Evolutionary conservation across 2,113 vertebrate species (phyloP).

Genomic region (Odobenus rosmarus): DNA sequence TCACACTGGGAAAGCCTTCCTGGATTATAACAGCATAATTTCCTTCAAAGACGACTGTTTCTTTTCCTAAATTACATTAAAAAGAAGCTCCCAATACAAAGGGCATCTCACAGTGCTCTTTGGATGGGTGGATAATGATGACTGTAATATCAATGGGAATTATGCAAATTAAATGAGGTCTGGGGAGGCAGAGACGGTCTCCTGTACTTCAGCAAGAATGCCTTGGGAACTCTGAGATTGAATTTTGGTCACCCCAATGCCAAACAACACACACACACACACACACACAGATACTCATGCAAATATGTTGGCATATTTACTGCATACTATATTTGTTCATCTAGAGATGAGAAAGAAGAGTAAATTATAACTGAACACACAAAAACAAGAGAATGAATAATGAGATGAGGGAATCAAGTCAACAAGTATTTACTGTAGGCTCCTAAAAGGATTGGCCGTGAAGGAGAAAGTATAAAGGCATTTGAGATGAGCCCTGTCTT

Average conservation of each 20-base stretch:
- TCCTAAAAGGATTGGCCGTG: neutral
- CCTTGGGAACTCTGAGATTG: neutral
- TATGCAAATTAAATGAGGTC: neutral
- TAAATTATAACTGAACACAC: conserved; percentile 11
- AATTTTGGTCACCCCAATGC: neutral
- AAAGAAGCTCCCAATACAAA: conserved; percentile 52
- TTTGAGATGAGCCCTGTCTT: neutral
- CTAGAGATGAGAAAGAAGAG: neutral
- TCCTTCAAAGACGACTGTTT: conserved; percentile 43
- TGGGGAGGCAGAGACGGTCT: neutral
- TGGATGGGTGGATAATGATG: neutral
- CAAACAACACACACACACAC: neutral
- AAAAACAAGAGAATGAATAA: conserved; percentile 29
- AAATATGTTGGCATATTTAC: conserved; percentile 23
- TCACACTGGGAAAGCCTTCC: conserved; percentile 50
- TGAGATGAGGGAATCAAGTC: neutral
- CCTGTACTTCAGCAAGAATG: neutral
- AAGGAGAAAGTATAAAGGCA: neutral
- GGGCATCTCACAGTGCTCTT: conserved; percentile 1
- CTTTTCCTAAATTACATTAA: conserved; percentile 39
- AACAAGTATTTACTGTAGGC: neutral
- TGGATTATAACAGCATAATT: conserved; percentile 34
- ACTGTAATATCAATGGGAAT: neutral
- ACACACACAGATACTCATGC: neutral
- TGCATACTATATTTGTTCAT: neutral